A percentile compares a stretch with the other conserved stretches of the same genome.
Conservation (phyloP, 92 coral and sea anemone genomes). For the Palythoa grandiflora region DNA sequence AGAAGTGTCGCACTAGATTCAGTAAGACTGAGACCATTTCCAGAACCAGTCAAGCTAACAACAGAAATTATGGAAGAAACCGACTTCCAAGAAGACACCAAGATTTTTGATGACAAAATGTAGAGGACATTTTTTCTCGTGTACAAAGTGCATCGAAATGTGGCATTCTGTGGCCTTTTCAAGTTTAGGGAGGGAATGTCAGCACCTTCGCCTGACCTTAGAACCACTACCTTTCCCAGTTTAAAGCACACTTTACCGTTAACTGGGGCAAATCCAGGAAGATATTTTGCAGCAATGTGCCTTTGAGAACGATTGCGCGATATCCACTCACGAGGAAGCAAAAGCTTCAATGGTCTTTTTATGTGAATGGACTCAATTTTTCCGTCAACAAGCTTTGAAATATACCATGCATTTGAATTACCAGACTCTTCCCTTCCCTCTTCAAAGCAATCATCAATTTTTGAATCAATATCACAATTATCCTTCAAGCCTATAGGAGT, state of each 20-base stretch:
- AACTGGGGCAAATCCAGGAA: conserved; percentile 47
- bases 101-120: conserved; percentile 9
- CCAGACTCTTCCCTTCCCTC: neutral
- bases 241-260: conserved; percentile 18
- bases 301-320: conserved; percentile 36
- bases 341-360: neutral
- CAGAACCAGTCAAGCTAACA: neutral
- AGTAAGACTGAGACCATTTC: neutral
- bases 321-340: conserved; percentile 1
- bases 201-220: conserved; percentile 30
- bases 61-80: neutral
- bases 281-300: conserved; percentile 37
- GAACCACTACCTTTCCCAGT: conserved; percentile 43
- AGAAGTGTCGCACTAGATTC: neutral
- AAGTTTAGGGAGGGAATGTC: neutral
- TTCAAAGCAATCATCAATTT: neutral
- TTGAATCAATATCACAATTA: neutral
- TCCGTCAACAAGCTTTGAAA: too few species aligned
- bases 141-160: neutral
- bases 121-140: neutral
- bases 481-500: neutral
- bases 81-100: conserved; percentile 41
- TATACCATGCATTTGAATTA: too few species aligned
- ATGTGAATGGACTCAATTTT: neutral
- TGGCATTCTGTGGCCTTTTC: neutral